A percentile compares a stretch with the other conserved stretches of the same genome.
phyloP scores from a whole-genome alignment of 2,797 vertebrate species.

The Sebastes oblongus region DNA sequence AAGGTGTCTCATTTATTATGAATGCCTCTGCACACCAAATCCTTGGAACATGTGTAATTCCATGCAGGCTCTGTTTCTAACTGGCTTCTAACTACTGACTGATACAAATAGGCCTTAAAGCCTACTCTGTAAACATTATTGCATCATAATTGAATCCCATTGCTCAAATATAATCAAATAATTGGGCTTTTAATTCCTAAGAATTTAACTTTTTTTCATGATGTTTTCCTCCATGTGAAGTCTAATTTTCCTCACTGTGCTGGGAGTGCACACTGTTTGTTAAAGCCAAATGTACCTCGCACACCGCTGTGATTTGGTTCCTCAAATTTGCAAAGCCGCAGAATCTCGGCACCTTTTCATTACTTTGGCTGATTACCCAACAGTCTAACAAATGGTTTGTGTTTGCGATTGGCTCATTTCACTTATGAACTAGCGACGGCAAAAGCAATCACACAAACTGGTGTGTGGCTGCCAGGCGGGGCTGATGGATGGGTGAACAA shows the following conservation, averaged over 20 bases:
- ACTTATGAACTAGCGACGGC: conserved; percentile 35
- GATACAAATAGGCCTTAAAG: conserved; percentile 38
- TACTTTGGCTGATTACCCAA: conserved; percentile 56
- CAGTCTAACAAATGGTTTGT: conserved; percentile 43
- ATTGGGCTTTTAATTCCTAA: not conserved
- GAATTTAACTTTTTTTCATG: not conserved
- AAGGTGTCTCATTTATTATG: conserved; percentile 7
- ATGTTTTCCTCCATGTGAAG: not conserved
- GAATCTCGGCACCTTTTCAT: conserved; percentile 35
- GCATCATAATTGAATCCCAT: conserved; percentile 9
- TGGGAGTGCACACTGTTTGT: not conserved
- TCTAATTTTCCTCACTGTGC: not conserved
- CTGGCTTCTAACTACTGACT: conserved; percentile 5
- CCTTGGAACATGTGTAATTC: not conserved
- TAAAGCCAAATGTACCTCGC: not conserved
- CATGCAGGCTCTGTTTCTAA: not conserved
- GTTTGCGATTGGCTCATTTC: conserved; percentile 59
- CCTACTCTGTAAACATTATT: not conserved
- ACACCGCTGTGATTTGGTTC: conserved; percentile 7
- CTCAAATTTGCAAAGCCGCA: conserved; percentile 22
- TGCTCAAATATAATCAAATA: not conserved
- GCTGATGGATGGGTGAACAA: not conserved
- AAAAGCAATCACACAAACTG: conserved; percentile 34
- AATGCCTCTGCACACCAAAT: conserved; percentile 12
- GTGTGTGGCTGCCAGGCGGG: conserved; percentile 11